Percentiles rank a stretch among this genome's conserved stretches.
Conservation (phyloP, 2,797 vertebrate species). For the Catostomus latipinnis region DNA sequence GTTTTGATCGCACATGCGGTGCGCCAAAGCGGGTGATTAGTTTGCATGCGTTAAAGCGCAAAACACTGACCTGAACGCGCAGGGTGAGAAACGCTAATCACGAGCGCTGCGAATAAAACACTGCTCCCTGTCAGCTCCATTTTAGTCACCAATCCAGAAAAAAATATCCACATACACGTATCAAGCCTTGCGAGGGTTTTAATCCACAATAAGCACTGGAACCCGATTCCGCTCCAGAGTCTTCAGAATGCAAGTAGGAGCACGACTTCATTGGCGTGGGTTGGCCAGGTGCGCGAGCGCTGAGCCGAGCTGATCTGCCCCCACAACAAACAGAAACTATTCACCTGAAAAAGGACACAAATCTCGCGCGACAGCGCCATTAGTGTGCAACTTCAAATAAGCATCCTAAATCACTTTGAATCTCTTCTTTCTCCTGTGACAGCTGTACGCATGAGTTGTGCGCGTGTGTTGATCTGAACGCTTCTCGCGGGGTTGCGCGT, state of each 20-base stretch:
- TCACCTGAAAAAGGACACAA: slow-evolving; percentile 32
- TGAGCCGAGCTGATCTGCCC: slow-evolving; percentile 15
- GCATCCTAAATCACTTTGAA: not conserved
- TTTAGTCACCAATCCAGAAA: not conserved
- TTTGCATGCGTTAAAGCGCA: slow-evolving; percentile 9
- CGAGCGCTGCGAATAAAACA: slow-evolving; percentile 43
- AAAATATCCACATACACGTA: not conserved
- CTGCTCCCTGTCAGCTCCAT: slow-evolving; percentile 41
- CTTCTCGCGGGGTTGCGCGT: not conserved
- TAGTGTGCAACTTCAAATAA: not conserved
- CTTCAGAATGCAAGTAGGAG: slow-evolving; percentile 52
- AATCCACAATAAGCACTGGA: slow-evolving; percentile 20
- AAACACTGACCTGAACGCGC: slow-evolving; percentile 59
- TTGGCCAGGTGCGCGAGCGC: slow-evolving; percentile 54
- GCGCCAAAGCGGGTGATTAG: not conserved
- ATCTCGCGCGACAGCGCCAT: slow-evolving; percentile 42
- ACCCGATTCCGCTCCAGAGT: slow-evolving; percentile 38
- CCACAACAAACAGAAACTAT: slow-evolving; percentile 39
- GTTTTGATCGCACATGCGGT: slow-evolving; percentile 38
- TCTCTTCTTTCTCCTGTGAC: not conserved
- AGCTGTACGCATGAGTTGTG: not conserved
- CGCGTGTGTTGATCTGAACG: no score
- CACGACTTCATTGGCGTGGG: slow-evolving; percentile 52
- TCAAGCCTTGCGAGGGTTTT: not conserved
- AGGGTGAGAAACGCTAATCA: slow-evolving; percentile 34